phyloP scores from a whole-genome alignment of 2,888 invertebrate genomes.

The Amphipoea lucens region DNA sequence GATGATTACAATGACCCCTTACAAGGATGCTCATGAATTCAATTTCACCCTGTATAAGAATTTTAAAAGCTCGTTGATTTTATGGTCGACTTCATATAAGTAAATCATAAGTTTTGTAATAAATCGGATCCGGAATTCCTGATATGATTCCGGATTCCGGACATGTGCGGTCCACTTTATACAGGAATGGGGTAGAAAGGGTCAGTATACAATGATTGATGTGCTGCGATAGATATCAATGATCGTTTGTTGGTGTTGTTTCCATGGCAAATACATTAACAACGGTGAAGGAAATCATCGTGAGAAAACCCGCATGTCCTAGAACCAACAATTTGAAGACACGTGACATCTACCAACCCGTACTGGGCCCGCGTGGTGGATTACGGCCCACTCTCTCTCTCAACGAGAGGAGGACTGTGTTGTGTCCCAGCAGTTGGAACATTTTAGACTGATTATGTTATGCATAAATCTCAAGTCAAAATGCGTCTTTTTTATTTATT shows the following conservation, averaged over 20 bases:
- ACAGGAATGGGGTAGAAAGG: conserved; percentile 20
- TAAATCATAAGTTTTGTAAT: background rate
- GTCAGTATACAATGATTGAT: conserved; percentile 37
- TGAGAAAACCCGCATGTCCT: no score
- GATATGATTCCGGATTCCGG: conserved; percentile 7
- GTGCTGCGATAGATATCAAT: conserved; percentile 16
- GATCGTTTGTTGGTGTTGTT: conserved; percentile 6
- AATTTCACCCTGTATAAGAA: no score
- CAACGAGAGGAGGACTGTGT: background rate
- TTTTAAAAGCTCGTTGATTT: background rate
- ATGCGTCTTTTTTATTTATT: background rate
- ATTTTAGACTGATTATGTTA: background rate
- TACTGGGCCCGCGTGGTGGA: no score
- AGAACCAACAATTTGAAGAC: no score
- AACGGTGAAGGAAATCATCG: background rate
- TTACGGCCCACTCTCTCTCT: no score
- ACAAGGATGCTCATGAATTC: no score
- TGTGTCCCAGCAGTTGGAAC: background rate
- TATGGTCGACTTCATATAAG: background rate
- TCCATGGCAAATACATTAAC: background rate
- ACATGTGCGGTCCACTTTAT: conserved; percentile 20
- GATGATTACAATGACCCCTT: no score
- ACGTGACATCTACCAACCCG: background rate
- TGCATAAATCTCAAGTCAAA: background rate
- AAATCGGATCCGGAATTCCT: conserved; percentile 3